Evolutionary conservation across 2,888 invertebrate species (phyloP), one percentile per base, ranked within the genome.

Genomic region (Clivina fossor): DNA sequence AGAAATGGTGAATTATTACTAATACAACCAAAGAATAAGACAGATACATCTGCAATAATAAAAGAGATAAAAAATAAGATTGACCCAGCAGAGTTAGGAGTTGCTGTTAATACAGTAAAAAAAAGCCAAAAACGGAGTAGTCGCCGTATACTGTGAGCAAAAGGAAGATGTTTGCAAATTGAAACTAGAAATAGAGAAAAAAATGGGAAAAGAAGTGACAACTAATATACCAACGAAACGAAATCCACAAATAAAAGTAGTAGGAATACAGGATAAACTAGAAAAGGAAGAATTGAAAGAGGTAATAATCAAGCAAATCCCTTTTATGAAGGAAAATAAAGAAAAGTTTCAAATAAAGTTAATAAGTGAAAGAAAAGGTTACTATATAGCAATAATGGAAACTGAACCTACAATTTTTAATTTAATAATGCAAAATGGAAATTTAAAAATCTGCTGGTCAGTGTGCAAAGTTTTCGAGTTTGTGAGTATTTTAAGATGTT

Each of bases 251-350:
- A 43, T 43, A 24, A 43, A 43, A 43, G 24, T 11, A 13, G n/a
- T 43, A 3, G 43, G 43, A 3, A 43, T 43, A 22, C 2, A 22
- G 15, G 26, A 43, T 20, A 26, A 43, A 26, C 3, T 43, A 43
- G 26, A 43, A 43, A 43, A 43, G 22, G 24, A 43, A 43, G 9
- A 43, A 43, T 11, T 43, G 26, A 43, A 43, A 43, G 24, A 18
- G 15, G 3, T 15, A 43, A 24, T 43, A 13, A 13, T 43, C 8
- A 20, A 43, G 24, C 24, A 43, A n/a, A 43, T 22, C 9, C 26
- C 43, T 13, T 22, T 24, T 11, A 43, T 43, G 11, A 20, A n/a
- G 22, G 11, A n/a, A 1, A 15, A 43, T 24, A 15, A 9, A n/a
- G 43, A 43, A 43, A n/a, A 24, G n/a, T 43, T 43, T 20, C 24